Evolutionary conservation across 92 coral and sea anemone genomes (phyloP), one percentile per base, ranked within the genome.

Genomic region (Phenganax subtilis): DNA sequence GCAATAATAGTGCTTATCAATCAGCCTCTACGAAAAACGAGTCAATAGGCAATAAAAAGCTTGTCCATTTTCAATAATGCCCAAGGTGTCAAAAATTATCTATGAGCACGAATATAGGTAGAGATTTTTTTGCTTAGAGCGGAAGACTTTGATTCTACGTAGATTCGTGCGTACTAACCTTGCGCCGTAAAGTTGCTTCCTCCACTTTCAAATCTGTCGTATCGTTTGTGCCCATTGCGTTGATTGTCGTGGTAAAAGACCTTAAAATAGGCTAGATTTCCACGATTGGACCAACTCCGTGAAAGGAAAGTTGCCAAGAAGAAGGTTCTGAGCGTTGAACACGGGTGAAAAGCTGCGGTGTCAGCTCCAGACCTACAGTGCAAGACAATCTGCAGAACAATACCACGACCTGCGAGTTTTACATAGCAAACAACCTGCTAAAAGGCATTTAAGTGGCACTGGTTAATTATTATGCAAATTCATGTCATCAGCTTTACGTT

Each of bases 401-500:
- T 76, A 44, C 64, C 64, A 2, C 51, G 17, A 59, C 81, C 67
- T 30, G 69, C 37, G 69, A 58, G 53, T 1, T 55, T 53, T 55
- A 65, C 51, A 76, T 52, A 4, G 81, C 70, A 59, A 59, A 76
- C 81, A 76, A 76, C 57, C 65, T 54, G 81, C 47, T 76, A 59
- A 76, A 76, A 57, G 61, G 81, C 69, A 76, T 76, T 76, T 76
- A 76, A 76, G 60, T 76, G 67, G 70, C 51, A 75, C 69, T 58
- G 64, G 81, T 76, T 76, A 76, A 76, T 76, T 76, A 76, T 76
- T 76, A 76, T 76, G 81, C 56, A 76, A 76, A 76, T 76, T 54
- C 73, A 68, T 57, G 68, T 76, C 80, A 75, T 75, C 80, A 75
- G 61, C 17, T 54, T 6, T 27, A 55, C 52, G 64, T 25, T 9